Conservation (phyloP, 2,797 vertebrate species). For the Octomys mimax region DNA sequence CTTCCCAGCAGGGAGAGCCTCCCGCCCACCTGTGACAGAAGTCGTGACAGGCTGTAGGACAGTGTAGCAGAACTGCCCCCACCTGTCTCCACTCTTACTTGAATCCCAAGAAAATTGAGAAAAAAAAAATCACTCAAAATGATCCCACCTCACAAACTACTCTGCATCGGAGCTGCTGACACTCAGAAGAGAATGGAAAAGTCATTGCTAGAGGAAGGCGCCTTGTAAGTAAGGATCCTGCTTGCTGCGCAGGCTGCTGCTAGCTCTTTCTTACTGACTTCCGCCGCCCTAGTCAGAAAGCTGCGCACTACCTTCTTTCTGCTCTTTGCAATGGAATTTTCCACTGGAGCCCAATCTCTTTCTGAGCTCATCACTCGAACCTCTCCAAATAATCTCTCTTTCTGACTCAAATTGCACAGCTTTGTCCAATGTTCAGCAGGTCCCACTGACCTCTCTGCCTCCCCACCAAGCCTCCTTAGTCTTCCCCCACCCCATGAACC, state of each 20-base stretch:
- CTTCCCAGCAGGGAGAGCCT: background rate
- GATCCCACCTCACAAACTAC: background rate
- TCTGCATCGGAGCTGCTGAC: background rate
- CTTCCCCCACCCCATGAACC: background rate
- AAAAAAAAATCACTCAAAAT: background rate
- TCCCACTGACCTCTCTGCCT: background rate
- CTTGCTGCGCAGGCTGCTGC: background rate
- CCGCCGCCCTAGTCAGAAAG: background rate
- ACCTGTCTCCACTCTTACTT: background rate
- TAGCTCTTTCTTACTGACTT: background rate
- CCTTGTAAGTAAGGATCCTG: background rate
- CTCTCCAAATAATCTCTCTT: background rate
- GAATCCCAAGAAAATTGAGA: background rate
- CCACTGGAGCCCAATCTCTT: background rate
- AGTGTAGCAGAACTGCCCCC: background rate
- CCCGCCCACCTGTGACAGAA: background rate
- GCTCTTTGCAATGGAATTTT: background rate
- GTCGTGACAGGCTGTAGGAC: accelerated
- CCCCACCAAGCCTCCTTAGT: background rate
- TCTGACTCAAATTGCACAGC: background rate
- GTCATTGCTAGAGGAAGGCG: background rate
- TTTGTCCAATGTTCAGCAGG: background rate
- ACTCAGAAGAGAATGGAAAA: background rate
- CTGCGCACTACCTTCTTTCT: background rate
- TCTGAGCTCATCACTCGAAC: background rate